Conservation (phyloP, 2,113 vertebrate species). For the Poecile atricapillus region DNA sequence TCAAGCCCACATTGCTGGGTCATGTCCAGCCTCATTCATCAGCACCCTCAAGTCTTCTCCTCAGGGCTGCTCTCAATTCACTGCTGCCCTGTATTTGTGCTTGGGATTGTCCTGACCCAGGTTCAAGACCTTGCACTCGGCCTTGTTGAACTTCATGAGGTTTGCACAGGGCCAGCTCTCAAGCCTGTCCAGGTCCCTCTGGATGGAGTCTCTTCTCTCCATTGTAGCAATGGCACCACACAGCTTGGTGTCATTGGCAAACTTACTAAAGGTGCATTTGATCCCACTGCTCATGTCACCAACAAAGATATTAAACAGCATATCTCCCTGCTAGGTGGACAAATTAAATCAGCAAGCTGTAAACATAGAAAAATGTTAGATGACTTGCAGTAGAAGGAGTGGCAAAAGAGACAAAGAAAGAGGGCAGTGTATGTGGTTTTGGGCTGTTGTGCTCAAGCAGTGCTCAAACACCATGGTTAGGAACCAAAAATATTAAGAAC, state of each 20-base stretch:
- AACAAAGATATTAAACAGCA: neutral
- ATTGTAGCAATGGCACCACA: too few relatives aligned
- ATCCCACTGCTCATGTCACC: neutral
- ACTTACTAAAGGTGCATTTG: neutral
- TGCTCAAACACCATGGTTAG: neutral
- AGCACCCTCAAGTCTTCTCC: neutral
- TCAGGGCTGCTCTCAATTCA: neutral
- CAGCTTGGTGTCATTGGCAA: neutral
- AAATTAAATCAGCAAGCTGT: neutral
- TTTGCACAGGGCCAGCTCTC: neutral
- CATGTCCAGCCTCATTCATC: neutral
- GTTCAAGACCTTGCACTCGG: neutral
- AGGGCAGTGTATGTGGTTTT: neutral
- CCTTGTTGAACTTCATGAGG: neutral
- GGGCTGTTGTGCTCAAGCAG: neutral
- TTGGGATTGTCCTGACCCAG: neutral
- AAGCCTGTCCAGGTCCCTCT: neutral
- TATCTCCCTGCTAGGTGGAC: neutral
- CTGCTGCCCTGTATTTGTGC: neutral
- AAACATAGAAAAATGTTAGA: neutral
- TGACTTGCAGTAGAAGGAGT: neutral
- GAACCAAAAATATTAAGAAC: neutral
- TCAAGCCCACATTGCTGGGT: rapidly evolving
- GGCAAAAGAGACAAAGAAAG: neutral
- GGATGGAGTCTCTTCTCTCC: neutral